Conservation (phyloP, 2,797 vertebrate species). For the Anguilla marmorata region DNA sequence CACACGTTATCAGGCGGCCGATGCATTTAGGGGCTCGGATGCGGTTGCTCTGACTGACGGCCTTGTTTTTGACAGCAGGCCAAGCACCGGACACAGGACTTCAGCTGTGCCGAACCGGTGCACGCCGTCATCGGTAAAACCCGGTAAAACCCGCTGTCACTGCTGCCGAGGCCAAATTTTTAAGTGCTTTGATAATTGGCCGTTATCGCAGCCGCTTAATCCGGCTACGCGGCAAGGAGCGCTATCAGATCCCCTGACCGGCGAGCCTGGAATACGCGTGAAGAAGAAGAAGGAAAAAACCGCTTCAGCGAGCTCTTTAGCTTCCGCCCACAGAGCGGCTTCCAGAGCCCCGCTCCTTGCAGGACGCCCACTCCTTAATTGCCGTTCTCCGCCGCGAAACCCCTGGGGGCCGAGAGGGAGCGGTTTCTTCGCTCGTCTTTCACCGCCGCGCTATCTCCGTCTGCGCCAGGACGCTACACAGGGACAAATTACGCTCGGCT, state of each 20-base stretch:
- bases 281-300: neutral
- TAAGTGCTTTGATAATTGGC: constrained; percentile 14
- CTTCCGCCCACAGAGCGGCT: neutral
- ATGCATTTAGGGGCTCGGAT: neutral
- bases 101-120: neutral
- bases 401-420: neutral
- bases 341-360: neutral
- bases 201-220: neutral
- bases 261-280: constrained; percentile 11
- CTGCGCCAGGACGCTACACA: neutral
- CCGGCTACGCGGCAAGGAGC: neutral
- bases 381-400: neutral
- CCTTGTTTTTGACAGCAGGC: neutral
- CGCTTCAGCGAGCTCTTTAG: constrained; percentile 12
- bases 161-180: neutral
- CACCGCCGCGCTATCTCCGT: neutral
- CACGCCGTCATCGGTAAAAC: neutral
- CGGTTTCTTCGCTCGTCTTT: neutral
- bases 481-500: neutral
- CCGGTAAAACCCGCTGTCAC: neutral
- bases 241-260: constrained; percentile 1
- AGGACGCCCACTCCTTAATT: constrained; percentile 20
- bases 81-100: neutral
- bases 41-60: constrained; percentile 7
- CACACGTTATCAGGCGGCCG: neutral